These are phyloP conservation scores for Bos taurus DNA, from an alignment of 2,113 vertebrate genomes.

Conservation along the genomic window ARS-UCD2.0 NC_037357.1:138132001-138132500, in stretches of 20 bases:
- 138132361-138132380: accelerated
- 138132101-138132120: too few relatives aligned
- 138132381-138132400: neutral
- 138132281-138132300: neutral
- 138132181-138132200: too few relatives aligned
- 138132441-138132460: neutral
- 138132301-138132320: too few relatives aligned
- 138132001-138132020: too few relatives aligned
- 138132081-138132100: neutral
- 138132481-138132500: neutral
- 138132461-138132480: neutral
- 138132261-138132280: too few relatives aligned
- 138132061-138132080: too few relatives aligned
- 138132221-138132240: neutral
- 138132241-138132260: neutral
- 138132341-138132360: too few relatives aligned
- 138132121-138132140: too few relatives aligned
- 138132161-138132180: neutral
- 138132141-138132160: accelerated
- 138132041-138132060: too few relatives aligned
- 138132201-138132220: accelerated
- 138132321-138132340: neutral
- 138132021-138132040: too few relatives aligned
- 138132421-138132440: neutral
- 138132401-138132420: neutral